Evolutionary conservation across 2,797 vertebrate genomes (phyloP).

Genomic region (Brachyrhaphis roseni): DNA sequence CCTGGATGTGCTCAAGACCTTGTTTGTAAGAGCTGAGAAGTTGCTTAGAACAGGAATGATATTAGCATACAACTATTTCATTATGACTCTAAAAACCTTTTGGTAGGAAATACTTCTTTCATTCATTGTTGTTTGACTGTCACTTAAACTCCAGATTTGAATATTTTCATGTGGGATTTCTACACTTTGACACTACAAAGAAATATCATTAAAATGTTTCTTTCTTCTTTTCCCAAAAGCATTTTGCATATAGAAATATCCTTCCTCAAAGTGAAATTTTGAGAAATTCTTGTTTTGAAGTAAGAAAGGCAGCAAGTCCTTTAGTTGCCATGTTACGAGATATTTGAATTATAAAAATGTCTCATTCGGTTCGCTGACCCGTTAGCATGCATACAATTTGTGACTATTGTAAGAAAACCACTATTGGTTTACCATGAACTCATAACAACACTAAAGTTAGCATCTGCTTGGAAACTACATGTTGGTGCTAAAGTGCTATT

Average conservation of each 20-base stretch:
- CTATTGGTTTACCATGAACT: background rate
- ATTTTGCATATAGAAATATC: background rate
- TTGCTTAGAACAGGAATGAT: constrained; percentile 24
- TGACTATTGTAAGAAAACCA: background rate
- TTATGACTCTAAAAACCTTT: constrained; percentile 18
- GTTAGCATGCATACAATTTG: background rate
- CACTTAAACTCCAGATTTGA: background rate
- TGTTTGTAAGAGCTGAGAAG: constrained; percentile 45
- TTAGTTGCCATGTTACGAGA: background rate
- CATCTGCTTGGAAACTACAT: background rate
- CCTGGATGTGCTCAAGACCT: constrained; percentile 34
- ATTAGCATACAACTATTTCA: constrained; percentile 29
- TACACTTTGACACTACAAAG: background rate
- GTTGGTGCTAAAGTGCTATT: background rate
- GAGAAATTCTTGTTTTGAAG: background rate
- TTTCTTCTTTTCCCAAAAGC: background rate
- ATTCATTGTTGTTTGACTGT: background rate
- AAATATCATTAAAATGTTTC: background rate
- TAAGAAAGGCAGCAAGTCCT: background rate
- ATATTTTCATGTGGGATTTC: background rate
- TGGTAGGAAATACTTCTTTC: background rate
- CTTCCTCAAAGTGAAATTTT: background rate
- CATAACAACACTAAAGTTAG: background rate
- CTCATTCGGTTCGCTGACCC: background rate
- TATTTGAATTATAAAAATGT: background rate